Percentiles rank a stretch among this genome's conserved stretches.
Evolutionary conservation across 2,797 vertebrate genomes (phyloP).

Genomic region (Chelmon rostratus): DNA sequence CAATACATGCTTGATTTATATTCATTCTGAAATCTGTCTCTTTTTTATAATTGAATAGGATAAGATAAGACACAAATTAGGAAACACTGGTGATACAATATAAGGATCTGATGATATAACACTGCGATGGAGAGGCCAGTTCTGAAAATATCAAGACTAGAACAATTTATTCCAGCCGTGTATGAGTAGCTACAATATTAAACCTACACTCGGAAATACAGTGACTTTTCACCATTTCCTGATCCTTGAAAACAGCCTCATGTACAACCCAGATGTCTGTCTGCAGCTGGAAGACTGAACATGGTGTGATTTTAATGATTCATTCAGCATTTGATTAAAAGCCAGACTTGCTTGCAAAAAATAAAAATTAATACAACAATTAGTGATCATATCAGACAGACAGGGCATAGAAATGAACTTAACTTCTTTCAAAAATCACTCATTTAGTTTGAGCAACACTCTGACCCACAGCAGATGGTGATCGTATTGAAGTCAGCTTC

Average conservation of each 20-base stretch:
- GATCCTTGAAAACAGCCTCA: not conserved
- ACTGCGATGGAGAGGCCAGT: not conserved
- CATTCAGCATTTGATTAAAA: not conserved
- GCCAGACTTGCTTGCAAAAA: not conserved
- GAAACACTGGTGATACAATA: not conserved
- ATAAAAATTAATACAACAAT: not conserved
- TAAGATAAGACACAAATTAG: not conserved
- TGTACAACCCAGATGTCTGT: not conserved
- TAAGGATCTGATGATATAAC: not conserved
- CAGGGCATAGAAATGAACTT: not conserved
- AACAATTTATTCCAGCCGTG: no score
- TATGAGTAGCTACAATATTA: not conserved
- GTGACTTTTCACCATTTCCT: not conserved
- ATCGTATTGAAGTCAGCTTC: not conserved
- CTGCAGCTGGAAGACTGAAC: slow-evolving; percentile 18
- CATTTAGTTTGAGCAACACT: not conserved
- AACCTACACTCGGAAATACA: not conserved
- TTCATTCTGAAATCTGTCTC: not conserved
- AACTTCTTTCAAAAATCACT: not conserved
- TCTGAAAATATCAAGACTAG: not conserved
- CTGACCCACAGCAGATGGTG: slow-evolving; percentile 1
- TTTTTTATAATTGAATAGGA: not conserved
- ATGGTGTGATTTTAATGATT: not conserved
- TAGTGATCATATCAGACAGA: not conserved
- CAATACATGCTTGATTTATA: not conserved